Evolutionary conservation across 2,113 vertebrate genomes (phyloP).

Genomic region (Camelus dromedarius): DNA sequence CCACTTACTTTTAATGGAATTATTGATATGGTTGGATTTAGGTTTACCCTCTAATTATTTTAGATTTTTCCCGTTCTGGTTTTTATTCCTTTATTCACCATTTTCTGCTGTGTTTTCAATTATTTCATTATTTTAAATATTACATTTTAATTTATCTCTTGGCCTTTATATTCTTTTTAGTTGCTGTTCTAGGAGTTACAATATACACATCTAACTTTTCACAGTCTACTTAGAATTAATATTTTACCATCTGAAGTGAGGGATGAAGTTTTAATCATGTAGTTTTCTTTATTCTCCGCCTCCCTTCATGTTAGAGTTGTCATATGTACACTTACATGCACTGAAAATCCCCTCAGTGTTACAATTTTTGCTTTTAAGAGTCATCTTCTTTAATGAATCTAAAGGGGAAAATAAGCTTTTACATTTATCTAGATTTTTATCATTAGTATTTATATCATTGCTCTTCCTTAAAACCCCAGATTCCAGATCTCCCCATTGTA

Average conservation of each 20-base stretch:
- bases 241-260: neutral
- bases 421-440: neutral
- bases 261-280: neutral
- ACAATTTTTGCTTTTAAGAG: neutral
- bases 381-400: neutral
- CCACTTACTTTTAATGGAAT: neutral
- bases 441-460: neutral
- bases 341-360: neutral
- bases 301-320: neutral
- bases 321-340: neutral
- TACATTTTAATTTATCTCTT: neutral
- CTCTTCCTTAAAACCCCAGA: neutral
- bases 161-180: neutral
- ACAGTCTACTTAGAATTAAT: neutral
- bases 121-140: neutral
- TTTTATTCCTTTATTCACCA: neutral
- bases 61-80: neutral
- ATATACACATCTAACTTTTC: neutral
- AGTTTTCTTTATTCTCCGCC: neutral
- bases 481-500: neutral
- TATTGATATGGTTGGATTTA: neutral
- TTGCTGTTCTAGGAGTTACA: neutral
- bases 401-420: neutral
- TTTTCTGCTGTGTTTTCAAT: neutral
- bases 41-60: neutral